Evolutionary conservation across 1,140 invertebrate species (phyloP).

Genomic region (Listronotus oregonensis): DNA sequence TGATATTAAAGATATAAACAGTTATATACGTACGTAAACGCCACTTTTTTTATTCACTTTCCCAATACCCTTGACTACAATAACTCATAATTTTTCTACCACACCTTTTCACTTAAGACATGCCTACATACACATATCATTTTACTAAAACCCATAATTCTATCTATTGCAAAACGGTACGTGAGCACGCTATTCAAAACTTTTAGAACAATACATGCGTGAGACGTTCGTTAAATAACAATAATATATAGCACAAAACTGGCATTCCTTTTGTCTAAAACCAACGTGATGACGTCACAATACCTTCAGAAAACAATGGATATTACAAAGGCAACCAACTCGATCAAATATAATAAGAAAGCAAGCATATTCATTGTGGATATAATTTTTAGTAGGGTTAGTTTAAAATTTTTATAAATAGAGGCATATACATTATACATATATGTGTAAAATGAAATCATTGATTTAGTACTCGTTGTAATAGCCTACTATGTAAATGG

Average conservation of each 20-base stretch:
- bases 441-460: too few species aligned
- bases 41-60: constrained; percentile 1
- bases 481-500: too few species aligned
- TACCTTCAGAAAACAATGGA: constrained; percentile 25
- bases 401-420: too few species aligned
- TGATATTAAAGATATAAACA: too few species aligned
- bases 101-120: constrained; percentile 9
- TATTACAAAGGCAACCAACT: constrained; percentile 4
- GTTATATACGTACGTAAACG: background rate
- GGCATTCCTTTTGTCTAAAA: constrained; percentile 15
- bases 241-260: constrained; percentile 12
- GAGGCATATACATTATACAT: too few species aligned
- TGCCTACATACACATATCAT: constrained; percentile 6
- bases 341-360: background rate
- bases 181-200: background rate
- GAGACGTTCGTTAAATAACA: constrained; percentile 3
- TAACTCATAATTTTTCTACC: constrained; percentile 17
- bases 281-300: constrained; percentile 17
- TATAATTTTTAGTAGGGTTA: too few species aligned
- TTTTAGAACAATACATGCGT: constrained; percentile 12
- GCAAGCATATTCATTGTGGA: background rate
- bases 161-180: constrained; percentile 10
- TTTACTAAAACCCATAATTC: constrained; percentile 19
- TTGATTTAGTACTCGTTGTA: too few species aligned
- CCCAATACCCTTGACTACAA: constrained; percentile 19